Percentiles rank a stretch among this genome's conserved stretches.
Evolutionary conservation across 2,797 vertebrate genomes (phyloP).

Genomic region (Vespertilio murinus): DNA sequence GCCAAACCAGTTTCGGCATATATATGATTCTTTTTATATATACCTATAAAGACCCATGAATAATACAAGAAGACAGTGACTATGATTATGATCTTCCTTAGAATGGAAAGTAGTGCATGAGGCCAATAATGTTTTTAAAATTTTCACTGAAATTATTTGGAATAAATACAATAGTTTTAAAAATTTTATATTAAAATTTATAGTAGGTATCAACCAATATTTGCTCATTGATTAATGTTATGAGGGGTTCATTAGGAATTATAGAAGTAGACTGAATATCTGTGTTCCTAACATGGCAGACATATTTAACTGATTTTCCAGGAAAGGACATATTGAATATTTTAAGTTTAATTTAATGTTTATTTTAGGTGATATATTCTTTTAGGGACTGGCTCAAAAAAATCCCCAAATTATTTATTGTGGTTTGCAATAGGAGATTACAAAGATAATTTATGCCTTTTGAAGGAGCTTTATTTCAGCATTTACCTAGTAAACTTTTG

Average conservation of each 20-base stretch:
- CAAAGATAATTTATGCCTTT: background rate
- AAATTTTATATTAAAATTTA: conserved; percentile 9
- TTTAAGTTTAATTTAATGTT: conserved; percentile 32
- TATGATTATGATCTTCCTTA: background rate
- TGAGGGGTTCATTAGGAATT: background rate
- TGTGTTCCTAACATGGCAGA: background rate
- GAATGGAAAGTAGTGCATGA: background rate
- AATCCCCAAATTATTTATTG: background rate
- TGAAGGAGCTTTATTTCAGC: background rate
- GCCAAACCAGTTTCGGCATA: no score
- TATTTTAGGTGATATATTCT: conserved; percentile 18
- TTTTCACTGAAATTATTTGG: background rate
- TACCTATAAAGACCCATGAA: background rate
- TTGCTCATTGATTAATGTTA: background rate
- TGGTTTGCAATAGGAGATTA: conserved; percentile 9
- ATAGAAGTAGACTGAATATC: background rate
- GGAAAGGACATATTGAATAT: background rate
- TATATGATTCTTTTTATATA: background rate
- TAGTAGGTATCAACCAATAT: background rate
- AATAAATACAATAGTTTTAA: background rate
- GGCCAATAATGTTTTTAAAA: background rate
- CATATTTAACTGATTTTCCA: background rate
- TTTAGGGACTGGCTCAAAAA: background rate
- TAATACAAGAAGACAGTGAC: background rate
- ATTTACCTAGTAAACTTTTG: conserved; percentile 4